A percentile compares a stretch with the other conserved stretches of the same genome.
phyloP scores from a whole-genome alignment of 92 coral and sea anemone species.

The Heteractis magnifica region DNA sequence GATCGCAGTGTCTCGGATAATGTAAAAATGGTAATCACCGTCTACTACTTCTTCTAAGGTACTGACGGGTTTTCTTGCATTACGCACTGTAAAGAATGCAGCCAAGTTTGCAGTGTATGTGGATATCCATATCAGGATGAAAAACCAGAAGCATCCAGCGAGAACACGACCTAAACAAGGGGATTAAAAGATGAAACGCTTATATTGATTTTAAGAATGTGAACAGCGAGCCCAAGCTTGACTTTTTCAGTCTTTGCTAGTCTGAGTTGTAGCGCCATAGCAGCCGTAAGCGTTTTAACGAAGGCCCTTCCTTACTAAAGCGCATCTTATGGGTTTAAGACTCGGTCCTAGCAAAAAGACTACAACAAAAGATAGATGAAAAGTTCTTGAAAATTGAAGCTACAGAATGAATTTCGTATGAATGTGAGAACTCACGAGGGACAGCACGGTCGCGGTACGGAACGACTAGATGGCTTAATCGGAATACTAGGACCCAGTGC shows the following conservation, averaged over 20 bases:
- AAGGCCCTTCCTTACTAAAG: no score
- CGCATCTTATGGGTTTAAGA: no score
- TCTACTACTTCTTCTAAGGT: constrained; percentile 69
- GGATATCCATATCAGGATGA: constrained; percentile 75
- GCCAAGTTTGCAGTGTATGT: constrained; percentile 82
- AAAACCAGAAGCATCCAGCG: constrained; percentile 80
- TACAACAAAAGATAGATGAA: no score
- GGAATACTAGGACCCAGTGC: no score
- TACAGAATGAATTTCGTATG: no score
- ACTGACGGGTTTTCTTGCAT: constrained; percentile 57
- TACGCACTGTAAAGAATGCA: constrained; percentile 78
- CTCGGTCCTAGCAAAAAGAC: no score
- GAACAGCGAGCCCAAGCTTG: no score
- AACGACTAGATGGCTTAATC: no score
- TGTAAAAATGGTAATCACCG: constrained; percentile 57
- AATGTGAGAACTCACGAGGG: no score
- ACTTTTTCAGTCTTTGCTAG: no score
- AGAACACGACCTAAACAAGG: constrained; percentile 60
- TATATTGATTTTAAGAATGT: not conserved
- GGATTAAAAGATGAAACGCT: not conserved
- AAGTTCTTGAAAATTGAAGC: no score
- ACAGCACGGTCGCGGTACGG: no score
- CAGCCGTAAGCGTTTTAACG: not conserved
- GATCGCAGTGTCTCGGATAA: constrained; percentile 60
- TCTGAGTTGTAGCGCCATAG: not conserved